A percentile compares a stretch with the other conserved stretches of the same genome.
Evolutionary conservation across 2,888 invertebrate genomes (phyloP).

Genomic region (Aplocera efformata): DNA sequence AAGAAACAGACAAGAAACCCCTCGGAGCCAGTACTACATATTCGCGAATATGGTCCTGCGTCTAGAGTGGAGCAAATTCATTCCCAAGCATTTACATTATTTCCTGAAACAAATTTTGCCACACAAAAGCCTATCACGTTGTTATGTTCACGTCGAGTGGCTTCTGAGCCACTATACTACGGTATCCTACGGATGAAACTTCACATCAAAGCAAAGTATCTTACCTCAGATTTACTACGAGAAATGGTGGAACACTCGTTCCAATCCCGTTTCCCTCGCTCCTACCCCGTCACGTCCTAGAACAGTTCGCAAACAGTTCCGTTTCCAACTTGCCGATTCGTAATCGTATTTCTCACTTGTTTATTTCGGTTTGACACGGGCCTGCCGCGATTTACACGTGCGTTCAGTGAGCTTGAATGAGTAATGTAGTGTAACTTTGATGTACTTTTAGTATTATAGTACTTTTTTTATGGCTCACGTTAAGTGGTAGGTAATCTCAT

Average conservation of each 20-base stretch:
- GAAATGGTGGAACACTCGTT: conserved; percentile 12
- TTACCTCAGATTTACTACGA: conserved; percentile 14
- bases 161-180: too few species aligned
- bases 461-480: too few species aligned
- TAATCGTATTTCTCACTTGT: conserved; percentile 63
- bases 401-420: conserved; percentile 39
- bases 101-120: too few species aligned
- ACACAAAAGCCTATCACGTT: too few species aligned
- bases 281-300: conserved; percentile 43
- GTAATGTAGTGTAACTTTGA: conserved; percentile 11
- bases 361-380: conserved; percentile 60
- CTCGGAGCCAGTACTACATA: too few species aligned
- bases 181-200: conserved; percentile 2
- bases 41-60: too few species aligned
- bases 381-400: conserved; percentile 43
- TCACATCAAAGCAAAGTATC: conserved; percentile 14
- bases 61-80: too few species aligned
- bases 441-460: conserved; percentile 1
- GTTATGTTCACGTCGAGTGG: too few species aligned
- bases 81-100: too few species aligned
- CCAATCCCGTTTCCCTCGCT: conserved; percentile 10
- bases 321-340: conserved; percentile 37
- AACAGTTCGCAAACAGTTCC: conserved; percentile 65
- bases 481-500: too few species aligned
- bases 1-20: too few species aligned